A percentile compares a stretch with the other conserved stretches of the same genome.
Conservation (phyloP, 2,888 invertebrate genomes). For the Frankliniella intonsa region DNA sequence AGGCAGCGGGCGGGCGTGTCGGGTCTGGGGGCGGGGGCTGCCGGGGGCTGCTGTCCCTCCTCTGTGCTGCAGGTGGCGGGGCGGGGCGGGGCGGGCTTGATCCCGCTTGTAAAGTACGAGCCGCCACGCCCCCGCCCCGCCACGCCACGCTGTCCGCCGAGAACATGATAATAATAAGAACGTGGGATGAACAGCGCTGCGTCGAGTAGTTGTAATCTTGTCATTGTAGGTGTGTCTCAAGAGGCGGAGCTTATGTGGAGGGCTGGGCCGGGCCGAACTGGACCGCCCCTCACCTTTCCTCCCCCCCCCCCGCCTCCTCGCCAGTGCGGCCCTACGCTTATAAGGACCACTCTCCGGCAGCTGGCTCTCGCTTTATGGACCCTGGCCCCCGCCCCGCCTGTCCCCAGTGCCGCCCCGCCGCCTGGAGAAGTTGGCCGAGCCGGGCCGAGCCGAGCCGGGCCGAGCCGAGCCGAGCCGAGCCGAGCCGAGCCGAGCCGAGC, state of each 20-base stretch:
- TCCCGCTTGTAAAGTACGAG: conserved; percentile 7
- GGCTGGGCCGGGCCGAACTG: not conserved
- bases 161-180: not conserved
- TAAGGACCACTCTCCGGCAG: conserved; percentile 24
- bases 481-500: not conserved
- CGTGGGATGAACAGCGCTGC: not conserved
- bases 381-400: not conserved
- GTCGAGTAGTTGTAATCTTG: conserved; percentile 16
- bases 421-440: not conserved
- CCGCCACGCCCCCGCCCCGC: not conserved
- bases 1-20: too few relatives aligned
- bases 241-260: conserved; percentile 20
- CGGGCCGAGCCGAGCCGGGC: not conserved
- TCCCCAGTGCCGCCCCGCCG: not conserved
- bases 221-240: conserved; percentile 23
- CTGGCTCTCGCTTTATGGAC: conserved; percentile 21
- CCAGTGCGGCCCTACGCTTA: not conserved
- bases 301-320: not conserved
- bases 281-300: not conserved
- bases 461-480: not conserved
- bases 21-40: too few relatives aligned
- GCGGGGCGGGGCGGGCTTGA: not conserved
- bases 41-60: not conserved
- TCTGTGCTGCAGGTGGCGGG: too few relatives aligned
- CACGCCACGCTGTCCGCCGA: not conserved